These are phyloP conservation scores for Euthynnus affinis DNA, from an alignment of 2,797 vertebrate genomes.

Conservation along the genomic window DNA sequence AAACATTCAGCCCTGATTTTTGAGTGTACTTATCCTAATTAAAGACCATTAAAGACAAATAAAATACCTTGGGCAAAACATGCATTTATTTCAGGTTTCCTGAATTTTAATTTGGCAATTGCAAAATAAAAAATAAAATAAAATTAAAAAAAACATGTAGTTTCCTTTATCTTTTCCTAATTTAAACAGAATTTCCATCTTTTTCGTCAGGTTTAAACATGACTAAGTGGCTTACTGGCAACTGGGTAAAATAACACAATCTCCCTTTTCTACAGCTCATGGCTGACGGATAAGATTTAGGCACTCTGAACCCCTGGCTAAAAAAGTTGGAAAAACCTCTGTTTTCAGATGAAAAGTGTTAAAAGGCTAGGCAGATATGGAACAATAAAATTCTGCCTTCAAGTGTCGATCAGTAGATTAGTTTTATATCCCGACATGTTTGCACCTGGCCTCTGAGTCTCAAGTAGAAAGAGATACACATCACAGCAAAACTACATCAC, in stretches of 20 bases:
- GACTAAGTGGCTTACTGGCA: slow-evolving; percentile 35
- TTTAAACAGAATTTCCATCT: slow-evolving; percentile 26
- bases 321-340: slow-evolving; percentile 46
- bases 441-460: slow-evolving; percentile 70
- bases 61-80: background rate
- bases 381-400: slow-evolving; percentile 60
- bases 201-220: slow-evolving; percentile 54
- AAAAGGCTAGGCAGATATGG: slow-evolving; percentile 56
- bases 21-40: background rate
- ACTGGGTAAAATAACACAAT: slow-evolving; percentile 41
- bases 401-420: slow-evolving; percentile 66
- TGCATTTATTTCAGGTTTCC: background rate
- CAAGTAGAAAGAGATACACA: slow-evolving; percentile 58
- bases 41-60: background rate
- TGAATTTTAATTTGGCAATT: slow-evolving; percentile 14
- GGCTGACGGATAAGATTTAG: slow-evolving; percentile 57
- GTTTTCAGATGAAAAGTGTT: slow-evolving; percentile 66
- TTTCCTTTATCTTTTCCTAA: background rate
- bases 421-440: slow-evolving; percentile 75
- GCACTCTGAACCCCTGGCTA: slow-evolving; percentile 56
- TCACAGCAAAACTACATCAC: slow-evolving; percentile 63
- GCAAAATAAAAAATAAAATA: background rate
- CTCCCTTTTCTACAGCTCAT: slow-evolving; percentile 43
- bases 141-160: background rate
- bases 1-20: slow-evolving; percentile 6